Conservation (phyloP, 1,140 invertebrate species). For the Temnothorax curvispinosus region DNA sequence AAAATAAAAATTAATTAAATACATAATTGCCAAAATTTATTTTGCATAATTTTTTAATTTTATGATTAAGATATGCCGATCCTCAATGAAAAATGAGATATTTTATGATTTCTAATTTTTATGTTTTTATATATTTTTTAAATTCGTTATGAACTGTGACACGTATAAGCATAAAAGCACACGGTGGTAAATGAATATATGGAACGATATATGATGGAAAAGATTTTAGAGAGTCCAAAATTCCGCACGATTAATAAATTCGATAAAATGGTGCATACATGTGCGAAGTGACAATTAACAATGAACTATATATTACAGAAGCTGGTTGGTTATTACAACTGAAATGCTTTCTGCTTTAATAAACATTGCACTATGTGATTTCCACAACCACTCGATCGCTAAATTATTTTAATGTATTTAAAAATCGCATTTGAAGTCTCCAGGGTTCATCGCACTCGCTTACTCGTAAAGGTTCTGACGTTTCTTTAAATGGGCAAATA, state of each 20-base stretch:
- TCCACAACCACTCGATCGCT: background rate
- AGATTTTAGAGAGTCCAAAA: constrained; percentile 18
- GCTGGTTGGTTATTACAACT: constrained; percentile 11
- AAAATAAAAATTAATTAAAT: background rate
- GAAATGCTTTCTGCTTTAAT: constrained; percentile 19
- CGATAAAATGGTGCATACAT: background rate
- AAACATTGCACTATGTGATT: constrained; percentile 5
- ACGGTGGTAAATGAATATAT: background rate
- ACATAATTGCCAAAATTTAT: background rate
- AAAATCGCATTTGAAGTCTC: background rate
- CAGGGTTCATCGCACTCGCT: background rate
- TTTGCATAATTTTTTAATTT: background rate
- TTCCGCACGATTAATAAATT: constrained; percentile 24
- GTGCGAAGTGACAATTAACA: constrained; percentile 7
- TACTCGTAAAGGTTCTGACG: background rate
- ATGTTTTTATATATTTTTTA: background rate
- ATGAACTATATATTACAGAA: constrained; percentile 25
- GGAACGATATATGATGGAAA: background rate
- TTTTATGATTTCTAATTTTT: background rate
- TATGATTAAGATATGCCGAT: background rate
- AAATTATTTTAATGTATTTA: background rate
- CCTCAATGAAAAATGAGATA: background rate
- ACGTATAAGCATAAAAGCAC: background rate
- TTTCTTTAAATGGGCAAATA: background rate
- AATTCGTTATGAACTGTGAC: background rate